Conservation (phyloP, 2,113 vertebrate genomes). For the Ailurus styani region DNA sequence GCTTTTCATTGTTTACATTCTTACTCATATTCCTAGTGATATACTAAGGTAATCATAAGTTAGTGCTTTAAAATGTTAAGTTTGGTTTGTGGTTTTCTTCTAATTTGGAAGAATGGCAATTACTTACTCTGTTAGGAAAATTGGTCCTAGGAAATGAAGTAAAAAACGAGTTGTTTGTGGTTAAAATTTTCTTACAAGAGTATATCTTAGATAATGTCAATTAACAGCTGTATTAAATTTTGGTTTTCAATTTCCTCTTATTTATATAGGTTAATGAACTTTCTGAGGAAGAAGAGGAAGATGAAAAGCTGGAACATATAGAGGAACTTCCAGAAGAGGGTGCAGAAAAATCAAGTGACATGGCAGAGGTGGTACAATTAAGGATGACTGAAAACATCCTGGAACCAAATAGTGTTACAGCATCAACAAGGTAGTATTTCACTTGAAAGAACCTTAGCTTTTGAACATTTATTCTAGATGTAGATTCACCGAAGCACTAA, state of each 20-base stretch:
- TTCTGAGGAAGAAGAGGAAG: slow-evolving; percentile 89
- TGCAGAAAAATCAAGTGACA: slow-evolving; percentile 84
- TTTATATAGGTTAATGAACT: slow-evolving; percentile 92
- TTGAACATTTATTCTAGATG: background rate
- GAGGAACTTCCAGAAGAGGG: slow-evolving; percentile 94
- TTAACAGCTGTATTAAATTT: slow-evolving; percentile 13
- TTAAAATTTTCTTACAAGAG: slow-evolving; percentile 5
- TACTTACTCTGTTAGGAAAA: background rate
- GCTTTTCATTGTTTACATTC: background rate
- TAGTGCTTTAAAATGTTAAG: slow-evolving; percentile 10
- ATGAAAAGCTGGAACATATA: slow-evolving; percentile 93
- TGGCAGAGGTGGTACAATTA: slow-evolving; percentile 81
- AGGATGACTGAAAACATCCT: slow-evolving; percentile 81
- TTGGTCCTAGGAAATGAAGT: slow-evolving; percentile 14
- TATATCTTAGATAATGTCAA: background rate
- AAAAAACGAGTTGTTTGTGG: slow-evolving; percentile 20
- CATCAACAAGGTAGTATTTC: slow-evolving; percentile 82
- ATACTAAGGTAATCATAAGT: background rate
- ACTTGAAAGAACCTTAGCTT: background rate
- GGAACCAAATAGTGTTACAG: slow-evolving; percentile 79
- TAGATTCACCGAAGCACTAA: background rate
- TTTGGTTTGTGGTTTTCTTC: slow-evolving; percentile 21
- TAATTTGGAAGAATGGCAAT: background rate
- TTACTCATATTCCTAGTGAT: background rate
- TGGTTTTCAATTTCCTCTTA: slow-evolving; percentile 20